Conservation (phyloP, 2,797 vertebrate genomes). For the Anabacerthia variegaticeps region DNA sequence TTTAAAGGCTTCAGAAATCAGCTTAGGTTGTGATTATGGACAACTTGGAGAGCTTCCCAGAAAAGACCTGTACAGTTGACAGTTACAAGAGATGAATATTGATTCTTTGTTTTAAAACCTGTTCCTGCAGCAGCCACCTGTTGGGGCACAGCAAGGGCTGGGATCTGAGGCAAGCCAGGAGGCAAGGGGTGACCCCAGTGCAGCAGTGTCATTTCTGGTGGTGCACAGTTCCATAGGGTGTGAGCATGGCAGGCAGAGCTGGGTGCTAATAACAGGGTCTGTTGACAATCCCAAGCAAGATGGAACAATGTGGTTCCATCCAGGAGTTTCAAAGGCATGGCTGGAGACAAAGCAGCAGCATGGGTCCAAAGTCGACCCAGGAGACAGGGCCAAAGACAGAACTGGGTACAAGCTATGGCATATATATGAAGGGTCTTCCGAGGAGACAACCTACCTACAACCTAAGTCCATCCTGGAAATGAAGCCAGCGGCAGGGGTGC, state of each 20-base stretch:
- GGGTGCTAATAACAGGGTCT: neutral
- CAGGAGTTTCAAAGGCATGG: neutral
- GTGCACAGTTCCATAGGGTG: accelerated
- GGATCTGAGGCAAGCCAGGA: neutral
- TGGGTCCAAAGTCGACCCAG: neutral
- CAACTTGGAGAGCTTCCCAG: conserved; percentile 20
- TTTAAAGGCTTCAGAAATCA: conserved; percentile 27
- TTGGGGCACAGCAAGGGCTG: neutral
- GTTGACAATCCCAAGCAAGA: neutral
- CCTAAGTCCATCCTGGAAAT: neutral
- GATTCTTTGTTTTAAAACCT: neutral
- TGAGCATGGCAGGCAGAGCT: neutral
- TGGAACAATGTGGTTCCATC: neutral
- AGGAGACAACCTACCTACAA: neutral
- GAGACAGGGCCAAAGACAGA: neutral
- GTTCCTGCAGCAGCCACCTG: neutral
- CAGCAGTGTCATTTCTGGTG: neutral
- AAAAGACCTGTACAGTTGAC: neutral
- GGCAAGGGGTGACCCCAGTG: neutral
- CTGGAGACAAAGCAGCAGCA: neutral
- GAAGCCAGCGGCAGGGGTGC: neutral
- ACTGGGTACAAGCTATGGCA: neutral
- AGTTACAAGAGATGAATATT: neutral
- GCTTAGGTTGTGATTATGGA: neutral
- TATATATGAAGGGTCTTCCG: neutral